Evolutionary conservation across 2,797 vertebrate genomes (phyloP).

Genomic region (Acipenser transmontanus): DNA sequence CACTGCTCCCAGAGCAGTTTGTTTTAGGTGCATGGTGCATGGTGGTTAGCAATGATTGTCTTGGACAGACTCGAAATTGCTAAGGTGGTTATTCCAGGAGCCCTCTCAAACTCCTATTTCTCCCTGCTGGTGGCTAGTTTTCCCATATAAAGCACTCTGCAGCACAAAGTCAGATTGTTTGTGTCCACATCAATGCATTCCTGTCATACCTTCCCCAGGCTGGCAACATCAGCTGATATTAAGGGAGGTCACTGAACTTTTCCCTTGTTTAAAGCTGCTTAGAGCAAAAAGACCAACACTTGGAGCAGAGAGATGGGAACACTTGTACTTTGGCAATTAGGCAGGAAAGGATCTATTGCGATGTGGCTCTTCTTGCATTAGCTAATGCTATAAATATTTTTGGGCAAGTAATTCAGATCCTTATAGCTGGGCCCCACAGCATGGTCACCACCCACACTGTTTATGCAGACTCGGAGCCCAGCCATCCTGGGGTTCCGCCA

Average conservation of each 20-base stretch:
- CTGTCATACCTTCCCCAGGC: conserved; percentile 76
- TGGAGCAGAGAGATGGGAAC: conserved; percentile 1
- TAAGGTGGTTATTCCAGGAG: too few species aligned
- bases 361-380: background rate
- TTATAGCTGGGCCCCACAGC: conserved; percentile 66
- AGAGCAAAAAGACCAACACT: conserved; percentile 6
- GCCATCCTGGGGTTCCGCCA: conserved; percentile 46
- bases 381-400: conserved; percentile 6
- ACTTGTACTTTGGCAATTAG: background rate
- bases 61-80: too few species aligned
- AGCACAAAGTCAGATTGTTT: conserved; percentile 78
- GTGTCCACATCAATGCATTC: conserved; percentile 91
- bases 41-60: too few species aligned
- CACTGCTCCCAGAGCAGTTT: too few species aligned
- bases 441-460: conserved; percentile 75
- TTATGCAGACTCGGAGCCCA: conserved; percentile 71
- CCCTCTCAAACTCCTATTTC: too few species aligned
- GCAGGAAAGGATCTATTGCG: background rate
- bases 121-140: conserved; percentile 41
- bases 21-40: too few species aligned
- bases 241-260: conserved; percentile 83
- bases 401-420: conserved; percentile 16
- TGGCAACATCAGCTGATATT: conserved; percentile 90
- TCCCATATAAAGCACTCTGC: conserved; percentile 54
- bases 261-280: conserved; percentile 48